Evolutionary conservation across 2,797 vertebrate genomes (phyloP), one percentile per base, ranked within the genome.

Genomic region (Hirundo rustica): DNA sequence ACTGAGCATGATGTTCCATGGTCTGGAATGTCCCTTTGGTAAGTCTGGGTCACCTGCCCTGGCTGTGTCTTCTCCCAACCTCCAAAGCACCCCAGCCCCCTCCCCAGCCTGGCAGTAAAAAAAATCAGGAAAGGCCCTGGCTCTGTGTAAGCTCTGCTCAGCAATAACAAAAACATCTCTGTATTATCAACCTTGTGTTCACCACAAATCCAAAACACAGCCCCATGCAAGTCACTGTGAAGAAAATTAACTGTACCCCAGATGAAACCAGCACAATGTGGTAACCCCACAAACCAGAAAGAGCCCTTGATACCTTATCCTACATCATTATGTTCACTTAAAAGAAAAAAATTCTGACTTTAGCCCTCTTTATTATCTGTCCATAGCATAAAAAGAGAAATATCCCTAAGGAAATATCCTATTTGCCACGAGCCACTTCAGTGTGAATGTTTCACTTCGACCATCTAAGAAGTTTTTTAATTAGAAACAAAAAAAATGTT

Each of bases 171-270:
- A 85, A 68, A 14, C 9, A 68, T 45, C 58, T 38, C 38, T 38
- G 10, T 72, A 16, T n/a, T 0, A 47, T 47, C 67, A 54, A 1
- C 29, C 0, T 9, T 64, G 15, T 27, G 15, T 40, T 29, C 58
- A n/a, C 19, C 19, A 64, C 10, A 64, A 40, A 55, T 20, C 14
- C 17, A 7, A 55, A 48, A 30, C 42, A 30, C 42, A 62, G 12
- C 5, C 5, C 17, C 3, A 3, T 2, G 1, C 8, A 2, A 42
- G 34, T 2, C 21, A 26, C 1, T 22, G 10, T 19, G 30, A 62
- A 48, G 26, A 71, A 64, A 62, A 34, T 36, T 13, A 16, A 20
- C 25, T 17, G 3, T 23, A 68, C 9, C 4, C n/a, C 23, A 30
- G 13, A 6, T 10, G 34, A 54, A 61, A 53, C n/a, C 40, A 45